Conservation (phyloP, 2,888 invertebrate species). For the Ophioninae sp. region DNA sequence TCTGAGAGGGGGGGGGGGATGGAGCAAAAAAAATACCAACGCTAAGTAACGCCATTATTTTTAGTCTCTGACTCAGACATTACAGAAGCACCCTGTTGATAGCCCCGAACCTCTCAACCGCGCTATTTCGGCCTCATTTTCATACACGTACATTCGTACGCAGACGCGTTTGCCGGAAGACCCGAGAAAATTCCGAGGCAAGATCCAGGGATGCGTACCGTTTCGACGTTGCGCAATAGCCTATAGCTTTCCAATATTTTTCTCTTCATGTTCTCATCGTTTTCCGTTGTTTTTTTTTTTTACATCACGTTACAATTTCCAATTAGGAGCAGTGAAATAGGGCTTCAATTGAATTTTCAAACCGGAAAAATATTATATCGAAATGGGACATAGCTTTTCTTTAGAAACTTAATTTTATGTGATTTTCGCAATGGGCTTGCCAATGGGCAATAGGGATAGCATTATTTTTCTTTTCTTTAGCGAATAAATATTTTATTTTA, state of each 20-base stretch:
- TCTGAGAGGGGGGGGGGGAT: not conserved
- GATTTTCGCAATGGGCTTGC: too few relatives aligned
- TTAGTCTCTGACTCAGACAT: slow-evolving; percentile 71
- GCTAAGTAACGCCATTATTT: slow-evolving; percentile 68
- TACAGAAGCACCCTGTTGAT: slow-evolving; percentile 59
- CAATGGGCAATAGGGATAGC: too few relatives aligned
- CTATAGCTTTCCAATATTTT: not conserved
- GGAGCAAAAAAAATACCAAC: slow-evolving; percentile 61
- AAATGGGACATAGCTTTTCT: too few relatives aligned
- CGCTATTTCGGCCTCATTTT: slow-evolving; percentile 42
- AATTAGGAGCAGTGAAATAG: too few relatives aligned
- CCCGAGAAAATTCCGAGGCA: slow-evolving; percentile 24
- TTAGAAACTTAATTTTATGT: too few relatives aligned
- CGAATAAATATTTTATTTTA: too few relatives aligned
- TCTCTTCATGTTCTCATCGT: too few relatives aligned
- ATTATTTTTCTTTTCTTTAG: too few relatives aligned
- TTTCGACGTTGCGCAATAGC: not conserved
- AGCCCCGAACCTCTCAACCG: slow-evolving; percentile 30
- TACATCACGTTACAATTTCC: too few relatives aligned
- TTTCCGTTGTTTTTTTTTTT: too few relatives aligned
- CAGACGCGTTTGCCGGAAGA: slow-evolving; percentile 5
- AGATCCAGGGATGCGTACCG: not conserved
- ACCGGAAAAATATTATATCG: too few relatives aligned
- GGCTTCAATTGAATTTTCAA: too few relatives aligned
- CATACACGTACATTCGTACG: not conserved